A percentile compares a stretch with the other conserved stretches of the same genome.
These are phyloP conservation scores for Arrhamphus sclerolepis DNA, from an alignment of 2,797 vertebrate species.

Conservation along the genomic window DNA sequence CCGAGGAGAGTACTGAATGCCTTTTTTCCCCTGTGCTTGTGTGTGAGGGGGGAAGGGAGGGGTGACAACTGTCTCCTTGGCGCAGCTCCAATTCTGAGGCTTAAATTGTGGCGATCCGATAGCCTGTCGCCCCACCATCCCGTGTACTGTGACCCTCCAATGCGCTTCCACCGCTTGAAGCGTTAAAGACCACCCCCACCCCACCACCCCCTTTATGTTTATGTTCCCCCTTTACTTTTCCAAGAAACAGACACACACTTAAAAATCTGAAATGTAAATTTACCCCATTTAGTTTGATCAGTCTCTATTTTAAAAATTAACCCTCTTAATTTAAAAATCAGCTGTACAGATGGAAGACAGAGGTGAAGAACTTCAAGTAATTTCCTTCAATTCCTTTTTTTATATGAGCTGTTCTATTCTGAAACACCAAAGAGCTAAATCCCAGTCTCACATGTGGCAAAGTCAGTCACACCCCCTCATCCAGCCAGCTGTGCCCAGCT, in stretches of 20 bases:
- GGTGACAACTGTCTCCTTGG: conserved; percentile 99
- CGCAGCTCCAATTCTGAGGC: conserved; percentile 88
- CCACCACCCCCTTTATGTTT: neutral
- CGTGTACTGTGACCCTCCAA: conserved; percentile 79
- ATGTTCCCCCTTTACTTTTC: conserved; percentile 7
- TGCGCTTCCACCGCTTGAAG: conserved; percentile 75
- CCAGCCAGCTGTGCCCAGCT: conserved; percentile 73
- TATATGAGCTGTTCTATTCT: conserved; percentile 38
- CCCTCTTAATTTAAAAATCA: conserved; percentile 1
- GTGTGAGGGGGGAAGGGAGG: conserved; percentile 54
- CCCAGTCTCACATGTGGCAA: conserved; percentile 64
- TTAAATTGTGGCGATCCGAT: conserved; percentile 86
- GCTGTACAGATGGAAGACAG: neutral
- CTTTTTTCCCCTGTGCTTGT: conserved; percentile 62
- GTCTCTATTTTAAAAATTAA: neutral
- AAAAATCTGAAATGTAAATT: conserved; percentile 1
- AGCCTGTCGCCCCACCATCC: conserved; percentile 83
- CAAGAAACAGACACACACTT: conserved; percentile 15
- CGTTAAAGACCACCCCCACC: conserved; percentile 18
- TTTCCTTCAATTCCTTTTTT: conserved; percentile 1
- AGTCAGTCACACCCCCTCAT: conserved; percentile 53
- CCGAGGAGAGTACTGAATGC: conserved; percentile 71
- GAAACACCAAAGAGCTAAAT: conserved; percentile 47
- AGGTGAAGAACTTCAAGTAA: neutral
- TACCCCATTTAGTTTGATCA: conserved; percentile 1